Percentiles rank a stretch among this genome's conserved stretches.
These are phyloP conservation scores for Trichoplusia ni DNA, from an alignment of 1,140 invertebrate genomes.

Conservation along the genomic window DNA sequence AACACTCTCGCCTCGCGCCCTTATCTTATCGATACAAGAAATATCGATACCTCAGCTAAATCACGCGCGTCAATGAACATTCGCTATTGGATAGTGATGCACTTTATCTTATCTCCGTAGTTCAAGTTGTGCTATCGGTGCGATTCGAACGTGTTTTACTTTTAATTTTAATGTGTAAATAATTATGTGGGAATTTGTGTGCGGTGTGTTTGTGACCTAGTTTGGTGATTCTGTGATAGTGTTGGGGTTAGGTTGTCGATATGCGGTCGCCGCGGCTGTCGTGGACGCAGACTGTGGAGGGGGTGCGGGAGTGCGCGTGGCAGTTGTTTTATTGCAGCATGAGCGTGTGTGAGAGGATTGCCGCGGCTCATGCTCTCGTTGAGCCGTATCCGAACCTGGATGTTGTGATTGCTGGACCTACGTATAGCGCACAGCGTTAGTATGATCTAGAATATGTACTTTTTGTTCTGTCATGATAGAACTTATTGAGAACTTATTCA, in stretches of 20 bases:
- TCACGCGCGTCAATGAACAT: constrained; percentile 66
- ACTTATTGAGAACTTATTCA: too few relatives aligned
- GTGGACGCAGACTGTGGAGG: constrained; percentile 56
- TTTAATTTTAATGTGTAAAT: constrained; percentile 24
- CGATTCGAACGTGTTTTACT: constrained; percentile 45
- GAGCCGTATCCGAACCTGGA: constrained; percentile 63
- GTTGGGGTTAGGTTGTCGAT: constrained; percentile 38
- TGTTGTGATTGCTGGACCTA: constrained; percentile 64
- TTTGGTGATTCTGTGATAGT: constrained; percentile 36
- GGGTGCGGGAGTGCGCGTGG: constrained; percentile 59
- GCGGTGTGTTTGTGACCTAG: constrained; percentile 8
- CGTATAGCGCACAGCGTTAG: constrained; percentile 59
- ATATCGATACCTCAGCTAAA: constrained; percentile 60
- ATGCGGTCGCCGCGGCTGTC: constrained; percentile 59
- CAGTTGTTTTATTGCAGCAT: constrained; percentile 57
- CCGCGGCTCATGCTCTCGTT: constrained; percentile 55
- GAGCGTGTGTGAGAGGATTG: constrained; percentile 54
- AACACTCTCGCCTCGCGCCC: constrained; percentile 42
- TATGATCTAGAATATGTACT: too few relatives aligned
- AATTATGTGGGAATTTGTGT: constrained; percentile 26
- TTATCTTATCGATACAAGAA: constrained; percentile 67
- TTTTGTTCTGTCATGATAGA: too few relatives aligned
- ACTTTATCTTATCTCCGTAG: constrained; percentile 64
- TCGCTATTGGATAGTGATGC: constrained; percentile 52
- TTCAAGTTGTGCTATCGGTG: constrained; percentile 55